These are phyloP conservation scores for Rhincodon typus DNA, from an alignment of 2,797 vertebrate genomes.

Conservation along the genomic window DNA sequence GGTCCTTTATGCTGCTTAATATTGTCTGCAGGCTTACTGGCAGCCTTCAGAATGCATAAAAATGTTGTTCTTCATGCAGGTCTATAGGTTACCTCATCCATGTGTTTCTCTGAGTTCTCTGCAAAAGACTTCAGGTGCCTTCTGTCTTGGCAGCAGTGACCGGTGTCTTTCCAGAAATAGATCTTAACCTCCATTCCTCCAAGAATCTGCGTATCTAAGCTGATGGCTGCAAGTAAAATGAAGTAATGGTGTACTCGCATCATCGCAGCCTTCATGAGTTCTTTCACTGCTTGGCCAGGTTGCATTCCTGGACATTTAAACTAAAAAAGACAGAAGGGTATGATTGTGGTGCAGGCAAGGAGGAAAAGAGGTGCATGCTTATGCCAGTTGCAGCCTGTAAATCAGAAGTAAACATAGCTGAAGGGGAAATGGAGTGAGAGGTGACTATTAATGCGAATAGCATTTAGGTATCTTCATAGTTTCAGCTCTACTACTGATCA, in stretches of 20 bases:
- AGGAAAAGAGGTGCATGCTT: too few relatives aligned
- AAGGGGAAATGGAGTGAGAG: too few relatives aligned
- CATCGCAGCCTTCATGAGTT: not conserved
- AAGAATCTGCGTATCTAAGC: not conserved
- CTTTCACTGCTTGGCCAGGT: not conserved
- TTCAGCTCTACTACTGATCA: too few relatives aligned
- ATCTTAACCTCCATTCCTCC: not conserved
- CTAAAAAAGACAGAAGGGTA: not conserved
- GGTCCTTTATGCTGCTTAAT: not conserved
- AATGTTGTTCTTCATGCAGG: not conserved
- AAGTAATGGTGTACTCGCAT: not conserved
- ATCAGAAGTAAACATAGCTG: too few relatives aligned
- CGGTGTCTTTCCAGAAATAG: not conserved
- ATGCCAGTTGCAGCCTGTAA: too few relatives aligned
- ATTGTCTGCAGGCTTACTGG: not conserved
- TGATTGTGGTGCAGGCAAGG: not conserved
- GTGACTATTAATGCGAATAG: too few relatives aligned
- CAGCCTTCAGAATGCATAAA: not conserved
- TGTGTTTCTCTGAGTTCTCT: not conserved
- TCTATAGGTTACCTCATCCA: too few relatives aligned
- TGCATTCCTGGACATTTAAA: not conserved
- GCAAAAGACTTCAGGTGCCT: not conserved
- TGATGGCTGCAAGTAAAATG: not conserved
- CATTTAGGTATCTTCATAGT: too few relatives aligned
- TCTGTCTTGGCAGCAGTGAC: not conserved